Conservation (phyloP, 2,888 invertebrate species). For the Orthonevra nobilis region DNA sequence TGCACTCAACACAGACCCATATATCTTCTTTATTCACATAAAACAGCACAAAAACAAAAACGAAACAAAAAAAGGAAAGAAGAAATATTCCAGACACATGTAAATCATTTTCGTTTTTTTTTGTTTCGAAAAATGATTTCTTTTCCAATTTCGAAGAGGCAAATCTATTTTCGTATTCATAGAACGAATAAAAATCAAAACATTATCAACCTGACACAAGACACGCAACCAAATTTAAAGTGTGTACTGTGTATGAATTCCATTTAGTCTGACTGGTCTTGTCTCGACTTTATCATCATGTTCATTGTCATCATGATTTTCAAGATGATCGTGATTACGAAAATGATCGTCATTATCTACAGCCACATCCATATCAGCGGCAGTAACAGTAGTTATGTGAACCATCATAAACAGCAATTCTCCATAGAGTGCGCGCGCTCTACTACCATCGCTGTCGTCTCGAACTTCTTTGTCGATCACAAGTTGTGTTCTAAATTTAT, state of each 20-base stretch:
- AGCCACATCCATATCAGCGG: constrained; percentile 7
- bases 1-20: neutral
- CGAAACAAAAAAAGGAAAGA: no score
- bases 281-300: constrained; percentile 51
- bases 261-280: constrained; percentile 54
- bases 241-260: constrained; percentile 51
- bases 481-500: constrained; percentile 59
- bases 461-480: constrained; percentile 22
- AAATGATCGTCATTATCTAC: constrained; percentile 41
- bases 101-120: constrained; percentile 15
- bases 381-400: constrained; percentile 7
- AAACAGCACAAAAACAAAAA: no score
- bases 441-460: constrained; percentile 17
- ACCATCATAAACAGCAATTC: constrained; percentile 30
- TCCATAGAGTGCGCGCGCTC: constrained; percentile 7
- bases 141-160: constrained; percentile 10
- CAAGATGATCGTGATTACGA: constrained; percentile 24
- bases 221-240: constrained; percentile 48
- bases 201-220: constrained; percentile 60
- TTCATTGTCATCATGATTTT: constrained; percentile 33
- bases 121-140: constrained; percentile 2
- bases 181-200: constrained; percentile 58
- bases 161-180: constrained; percentile 52
- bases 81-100: constrained; percentile 34
- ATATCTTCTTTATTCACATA: constrained; percentile 7